These are phyloP conservation scores for Urosaurus nigricauda DNA, from an alignment of 2,797 vertebrate species.

Conservation along the genomic window DNA sequence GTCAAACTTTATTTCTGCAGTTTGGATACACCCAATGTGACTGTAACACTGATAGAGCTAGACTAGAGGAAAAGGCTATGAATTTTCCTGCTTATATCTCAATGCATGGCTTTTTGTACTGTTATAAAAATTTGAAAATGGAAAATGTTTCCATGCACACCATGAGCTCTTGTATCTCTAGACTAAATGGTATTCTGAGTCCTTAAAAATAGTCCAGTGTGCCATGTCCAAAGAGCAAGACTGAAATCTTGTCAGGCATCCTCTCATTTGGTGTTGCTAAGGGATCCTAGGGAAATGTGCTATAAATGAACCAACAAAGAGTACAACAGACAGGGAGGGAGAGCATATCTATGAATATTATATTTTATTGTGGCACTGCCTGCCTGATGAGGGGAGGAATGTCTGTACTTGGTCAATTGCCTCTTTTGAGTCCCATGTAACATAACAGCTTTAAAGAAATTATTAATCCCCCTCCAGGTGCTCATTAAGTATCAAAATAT, in stretches of 20 bases:
- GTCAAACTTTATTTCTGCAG: too few relatives aligned
- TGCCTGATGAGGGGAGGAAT: neutral
- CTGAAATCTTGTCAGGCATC: constrained; percentile 47
- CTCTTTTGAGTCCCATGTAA: constrained; percentile 23
- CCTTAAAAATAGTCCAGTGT: constrained; percentile 11
- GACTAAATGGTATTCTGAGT: constrained; percentile 26
- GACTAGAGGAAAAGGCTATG: too few relatives aligned
- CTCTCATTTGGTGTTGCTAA: constrained; percentile 64
- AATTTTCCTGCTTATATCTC: too few relatives aligned
- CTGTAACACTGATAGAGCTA: too few relatives aligned
- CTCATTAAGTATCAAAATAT: neutral
- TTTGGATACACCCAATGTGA: too few relatives aligned
- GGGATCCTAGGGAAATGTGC: constrained; percentile 56
- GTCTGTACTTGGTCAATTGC: constrained; percentile 42
- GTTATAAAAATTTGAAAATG: neutral
- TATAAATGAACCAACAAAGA: constrained; percentile 62
- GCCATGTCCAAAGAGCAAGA: fast-evolving
- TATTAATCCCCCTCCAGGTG: constrained; percentile 26
- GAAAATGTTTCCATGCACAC: neutral
- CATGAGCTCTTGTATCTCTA: constrained; percentile 28
- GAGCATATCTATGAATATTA: neutral
- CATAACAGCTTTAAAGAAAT: fast-evolving
- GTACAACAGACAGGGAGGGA: constrained; percentile 43
- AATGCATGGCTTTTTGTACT: too few relatives aligned
- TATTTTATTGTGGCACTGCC: neutral